Conservation (phyloP, 2,797 vertebrate genomes). For the Potorous gilbertii region DNA sequence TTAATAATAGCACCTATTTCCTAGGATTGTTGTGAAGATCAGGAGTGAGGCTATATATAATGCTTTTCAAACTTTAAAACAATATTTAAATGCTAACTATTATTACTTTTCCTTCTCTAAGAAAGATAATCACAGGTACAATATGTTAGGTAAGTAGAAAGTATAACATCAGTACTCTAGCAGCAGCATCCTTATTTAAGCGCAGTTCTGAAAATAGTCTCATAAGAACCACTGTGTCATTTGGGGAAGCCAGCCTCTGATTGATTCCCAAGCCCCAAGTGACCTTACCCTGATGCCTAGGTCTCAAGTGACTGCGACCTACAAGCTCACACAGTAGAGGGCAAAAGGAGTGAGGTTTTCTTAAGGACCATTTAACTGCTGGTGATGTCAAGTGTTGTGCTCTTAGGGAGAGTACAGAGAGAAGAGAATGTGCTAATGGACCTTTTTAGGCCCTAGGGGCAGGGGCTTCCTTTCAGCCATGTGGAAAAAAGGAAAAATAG, state of each 20-base stretch:
- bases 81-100: background rate
- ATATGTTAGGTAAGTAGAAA: background rate
- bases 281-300: background rate
- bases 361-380: background rate
- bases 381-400: background rate
- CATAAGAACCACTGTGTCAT: background rate
- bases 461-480: background rate
- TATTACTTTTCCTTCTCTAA: background rate
- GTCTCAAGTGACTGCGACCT: background rate
- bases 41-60: background rate
- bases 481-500: background rate
- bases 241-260: background rate
- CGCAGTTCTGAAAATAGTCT: background rate
- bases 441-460: background rate
- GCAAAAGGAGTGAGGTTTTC: background rate
- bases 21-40: background rate
- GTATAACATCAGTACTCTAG: background rate
- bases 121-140: background rate
- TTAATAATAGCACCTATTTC: background rate
- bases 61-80: background rate
- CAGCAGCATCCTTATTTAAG: background rate
- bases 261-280: background rate
- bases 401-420: background rate
- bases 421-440: background rate
- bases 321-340: background rate